A percentile compares a stretch with the other conserved stretches of the same genome.
Conservation (phyloP, 2,797 vertebrate genomes). For the Margarornis squamiger region DNA sequence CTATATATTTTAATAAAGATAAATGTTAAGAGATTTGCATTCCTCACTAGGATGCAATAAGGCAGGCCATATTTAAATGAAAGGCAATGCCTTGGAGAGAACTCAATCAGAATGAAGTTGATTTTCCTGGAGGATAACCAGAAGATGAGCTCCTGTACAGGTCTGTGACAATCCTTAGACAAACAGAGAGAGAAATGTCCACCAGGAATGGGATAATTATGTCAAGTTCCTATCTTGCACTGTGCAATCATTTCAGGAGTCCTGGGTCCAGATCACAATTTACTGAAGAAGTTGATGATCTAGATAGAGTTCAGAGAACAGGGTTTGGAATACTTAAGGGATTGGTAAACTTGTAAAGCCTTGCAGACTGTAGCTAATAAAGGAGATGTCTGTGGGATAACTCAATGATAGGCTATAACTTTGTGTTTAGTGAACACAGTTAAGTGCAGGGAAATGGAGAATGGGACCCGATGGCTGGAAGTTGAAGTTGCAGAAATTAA, state of each 20-base stretch:
- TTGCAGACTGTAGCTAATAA: neutral
- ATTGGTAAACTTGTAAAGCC: neutral
- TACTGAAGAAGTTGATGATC: neutral
- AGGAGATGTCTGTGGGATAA: neutral
- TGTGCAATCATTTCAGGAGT: neutral
- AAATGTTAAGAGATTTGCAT: neutral
- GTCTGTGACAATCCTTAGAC: neutral
- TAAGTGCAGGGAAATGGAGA: neutral
- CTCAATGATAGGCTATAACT: neutral
- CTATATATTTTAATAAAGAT: neutral
- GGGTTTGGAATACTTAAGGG: neutral
- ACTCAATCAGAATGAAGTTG: neutral
- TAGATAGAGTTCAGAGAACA: neutral
- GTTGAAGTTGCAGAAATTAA: neutral
- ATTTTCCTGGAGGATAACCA: neutral
- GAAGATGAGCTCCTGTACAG: neutral
- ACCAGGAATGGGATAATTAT: neutral
- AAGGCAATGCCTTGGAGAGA: neutral
- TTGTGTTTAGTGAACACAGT: neutral
- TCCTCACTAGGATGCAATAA: neutral
- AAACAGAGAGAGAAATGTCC: neutral
- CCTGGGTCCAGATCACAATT: neutral
- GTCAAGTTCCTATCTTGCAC: neutral
- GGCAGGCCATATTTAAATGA: neutral
- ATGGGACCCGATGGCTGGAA: neutral